These are phyloP conservation scores for Drepanosiphum platanoidis DNA, from an alignment of 2,888 invertebrate species.

Conservation along the genomic window DNA sequence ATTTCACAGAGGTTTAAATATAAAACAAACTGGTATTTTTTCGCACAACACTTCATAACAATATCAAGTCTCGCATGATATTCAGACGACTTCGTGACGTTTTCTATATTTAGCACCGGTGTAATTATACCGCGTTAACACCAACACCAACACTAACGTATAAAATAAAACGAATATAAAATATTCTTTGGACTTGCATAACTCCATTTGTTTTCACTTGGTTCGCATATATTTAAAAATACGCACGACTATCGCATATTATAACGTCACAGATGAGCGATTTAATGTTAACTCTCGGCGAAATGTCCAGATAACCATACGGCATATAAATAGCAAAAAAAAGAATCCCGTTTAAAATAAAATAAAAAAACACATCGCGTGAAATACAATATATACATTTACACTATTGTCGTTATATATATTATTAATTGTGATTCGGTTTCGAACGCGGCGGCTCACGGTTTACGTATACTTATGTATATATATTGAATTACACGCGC, in stretches of 20 bases:
- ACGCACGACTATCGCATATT: conserved; percentile 21
- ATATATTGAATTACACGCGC: too few species aligned
- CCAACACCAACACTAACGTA: too few species aligned
- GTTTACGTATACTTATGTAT: too few species aligned
- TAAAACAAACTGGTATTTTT: conserved; percentile 16
- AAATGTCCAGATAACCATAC: not conserved
- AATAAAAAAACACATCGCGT: too few species aligned
- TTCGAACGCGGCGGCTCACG: too few species aligned
- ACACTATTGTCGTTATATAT: too few species aligned
- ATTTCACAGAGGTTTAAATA: not conserved
- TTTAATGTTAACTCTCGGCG: conserved; percentile 9
- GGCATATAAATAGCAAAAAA: not conserved
- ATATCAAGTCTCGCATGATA: not conserved
- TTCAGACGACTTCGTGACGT: conserved; percentile 3
- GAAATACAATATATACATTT: not conserved
- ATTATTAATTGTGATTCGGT: too few species aligned
- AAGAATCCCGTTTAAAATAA: conserved; percentile 22
- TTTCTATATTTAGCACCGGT: conserved; percentile 10
- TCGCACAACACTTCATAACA: not conserved
- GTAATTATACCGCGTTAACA: not conserved
- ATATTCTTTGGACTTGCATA: conserved; percentile 40
- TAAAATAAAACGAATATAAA: too few species aligned
- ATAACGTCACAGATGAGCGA: conserved; percentile 24
- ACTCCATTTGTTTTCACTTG: conserved; percentile 29
- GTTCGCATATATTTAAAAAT: not conserved